These are phyloP conservation scores for Cacatua alba DNA, from an alignment of 2,113 vertebrate species.

Conservation along the genomic window DNA sequence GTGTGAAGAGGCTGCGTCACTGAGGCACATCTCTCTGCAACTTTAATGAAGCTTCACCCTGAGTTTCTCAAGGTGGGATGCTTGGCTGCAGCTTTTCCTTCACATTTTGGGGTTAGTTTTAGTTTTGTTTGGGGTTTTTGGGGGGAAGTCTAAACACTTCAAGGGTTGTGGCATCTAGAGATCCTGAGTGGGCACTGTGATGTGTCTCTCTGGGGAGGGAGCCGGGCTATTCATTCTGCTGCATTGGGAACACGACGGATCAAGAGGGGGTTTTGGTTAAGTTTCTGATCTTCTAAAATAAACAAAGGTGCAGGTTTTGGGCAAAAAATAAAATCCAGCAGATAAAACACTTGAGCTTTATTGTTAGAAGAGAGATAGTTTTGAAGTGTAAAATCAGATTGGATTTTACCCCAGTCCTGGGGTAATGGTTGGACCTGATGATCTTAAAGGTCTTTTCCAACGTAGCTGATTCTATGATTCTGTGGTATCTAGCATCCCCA, in stretches of 20 bases:
- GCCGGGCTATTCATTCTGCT: background rate
- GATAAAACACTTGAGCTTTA: background rate
- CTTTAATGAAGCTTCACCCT: background rate
- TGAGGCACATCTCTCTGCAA: background rate
- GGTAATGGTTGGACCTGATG: background rate
- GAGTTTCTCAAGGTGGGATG: background rate
- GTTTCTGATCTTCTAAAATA: background rate
- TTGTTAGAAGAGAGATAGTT: background rate
- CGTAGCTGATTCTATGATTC: background rate
- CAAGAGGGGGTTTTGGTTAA: background rate
- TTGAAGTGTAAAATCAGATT: background rate
- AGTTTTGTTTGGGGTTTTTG: rapidly evolving
- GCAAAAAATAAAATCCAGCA: background rate
- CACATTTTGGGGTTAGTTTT: background rate
- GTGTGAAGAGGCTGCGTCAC: background rate
- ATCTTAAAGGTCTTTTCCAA: background rate
- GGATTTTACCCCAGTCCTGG: background rate
- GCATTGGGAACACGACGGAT: rapidly evolving
- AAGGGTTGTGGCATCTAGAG: rapidly evolving
- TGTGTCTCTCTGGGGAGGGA: background rate
- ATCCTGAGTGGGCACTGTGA: background rate
- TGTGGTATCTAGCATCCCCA: background rate
- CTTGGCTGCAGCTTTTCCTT: background rate
- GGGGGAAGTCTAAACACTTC: too few relatives aligned
- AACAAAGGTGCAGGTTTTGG: background rate